These are phyloP conservation scores for Phalacrocorax brasilianus DNA, from an alignment of 2,113 vertebrate genomes.

Conservation along the genomic window DNA sequence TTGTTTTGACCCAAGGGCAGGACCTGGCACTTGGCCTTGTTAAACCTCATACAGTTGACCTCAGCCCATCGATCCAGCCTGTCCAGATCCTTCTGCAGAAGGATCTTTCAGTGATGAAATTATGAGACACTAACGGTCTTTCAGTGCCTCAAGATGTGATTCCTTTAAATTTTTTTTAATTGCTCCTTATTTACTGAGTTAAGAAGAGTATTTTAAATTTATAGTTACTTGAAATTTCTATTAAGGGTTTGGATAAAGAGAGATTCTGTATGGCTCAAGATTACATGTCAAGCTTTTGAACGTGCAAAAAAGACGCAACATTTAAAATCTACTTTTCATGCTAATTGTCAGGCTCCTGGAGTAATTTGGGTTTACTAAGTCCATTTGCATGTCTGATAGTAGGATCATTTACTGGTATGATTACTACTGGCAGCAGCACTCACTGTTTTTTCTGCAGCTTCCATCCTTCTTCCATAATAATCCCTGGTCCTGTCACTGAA, in stretches of 20 bases:
- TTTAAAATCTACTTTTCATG: neutral
- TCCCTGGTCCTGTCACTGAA: neutral
- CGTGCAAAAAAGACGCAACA: neutral
- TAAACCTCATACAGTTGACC: no score
- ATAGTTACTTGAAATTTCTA: neutral
- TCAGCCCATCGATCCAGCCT: no score
- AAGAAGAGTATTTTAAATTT: neutral
- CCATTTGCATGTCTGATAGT: neutral
- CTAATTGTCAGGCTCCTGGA: neutral
- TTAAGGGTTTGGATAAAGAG: neutral
- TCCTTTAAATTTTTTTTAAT: neutral
- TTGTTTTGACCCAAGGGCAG: no score
- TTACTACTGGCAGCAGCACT: neutral
- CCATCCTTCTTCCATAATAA: neutral
- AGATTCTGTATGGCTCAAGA: neutral
- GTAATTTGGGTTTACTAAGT: neutral
- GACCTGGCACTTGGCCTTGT: no score
- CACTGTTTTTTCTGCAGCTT: neutral
- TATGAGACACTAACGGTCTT: neutral
- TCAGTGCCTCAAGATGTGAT: neutral
- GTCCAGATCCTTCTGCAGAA: no score
- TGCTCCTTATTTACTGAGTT: neutral
- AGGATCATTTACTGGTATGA: neutral
- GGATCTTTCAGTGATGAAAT: no score
- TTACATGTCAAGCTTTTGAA: neutral